Evolutionary conservation across 2,797 vertebrate species (phyloP).

Genomic region (Sebastes itinus): DNA sequence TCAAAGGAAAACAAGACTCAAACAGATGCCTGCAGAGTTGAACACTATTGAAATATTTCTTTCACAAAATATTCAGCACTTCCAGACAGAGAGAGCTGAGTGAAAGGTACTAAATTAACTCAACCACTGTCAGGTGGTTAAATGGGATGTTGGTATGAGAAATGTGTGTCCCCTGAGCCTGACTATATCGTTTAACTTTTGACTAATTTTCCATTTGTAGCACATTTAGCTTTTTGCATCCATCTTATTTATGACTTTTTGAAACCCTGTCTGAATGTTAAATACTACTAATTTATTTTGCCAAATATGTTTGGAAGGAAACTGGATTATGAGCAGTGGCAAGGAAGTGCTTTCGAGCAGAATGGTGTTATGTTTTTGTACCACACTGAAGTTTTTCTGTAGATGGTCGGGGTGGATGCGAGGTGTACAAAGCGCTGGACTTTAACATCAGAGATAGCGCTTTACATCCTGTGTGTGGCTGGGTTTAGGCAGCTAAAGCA

Average conservation of each 20-base stretch:
- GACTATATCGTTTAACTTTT: neutral
- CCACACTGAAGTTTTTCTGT: neutral
- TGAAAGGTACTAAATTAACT: neutral
- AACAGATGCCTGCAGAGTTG: neutral
- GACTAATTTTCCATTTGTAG: neutral
- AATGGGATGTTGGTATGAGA: neutral
- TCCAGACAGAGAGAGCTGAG: neutral
- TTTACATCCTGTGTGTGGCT: neutral
- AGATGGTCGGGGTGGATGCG: neutral
- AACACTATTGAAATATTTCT: neutral
- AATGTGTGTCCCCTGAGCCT: neutral
- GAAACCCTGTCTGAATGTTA: neutral
- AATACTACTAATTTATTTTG: neutral
- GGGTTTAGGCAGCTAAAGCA: neutral
- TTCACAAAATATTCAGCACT: neutral
- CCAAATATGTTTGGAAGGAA: neutral
- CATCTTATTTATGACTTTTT: neutral
- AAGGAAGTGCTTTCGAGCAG: neutral
- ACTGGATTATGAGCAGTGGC: neutral
- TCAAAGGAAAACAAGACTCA: neutral
- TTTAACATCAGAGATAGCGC: neutral
- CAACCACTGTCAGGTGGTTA: neutral
- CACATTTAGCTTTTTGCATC: neutral
- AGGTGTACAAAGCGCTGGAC: neutral
- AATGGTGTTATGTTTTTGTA: neutral